Evolutionary conservation across 2,888 invertebrate genomes (phyloP), one percentile per base, ranked within the genome.

Genomic region (Drosophila nigricruria): DNA sequence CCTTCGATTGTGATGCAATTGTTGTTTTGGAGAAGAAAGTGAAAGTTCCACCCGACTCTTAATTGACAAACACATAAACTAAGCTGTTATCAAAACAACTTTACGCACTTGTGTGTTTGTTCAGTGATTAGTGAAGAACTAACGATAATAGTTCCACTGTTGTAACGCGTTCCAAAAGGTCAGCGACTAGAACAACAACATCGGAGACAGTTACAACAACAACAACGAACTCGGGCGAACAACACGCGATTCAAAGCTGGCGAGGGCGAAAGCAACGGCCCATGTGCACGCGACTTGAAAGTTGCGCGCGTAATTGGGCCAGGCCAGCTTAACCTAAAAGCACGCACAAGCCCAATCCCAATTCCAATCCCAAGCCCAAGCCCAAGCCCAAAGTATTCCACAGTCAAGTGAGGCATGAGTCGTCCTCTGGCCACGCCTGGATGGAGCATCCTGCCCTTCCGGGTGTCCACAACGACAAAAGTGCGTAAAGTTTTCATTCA

Each of bases 401-500:
- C 23, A 20, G 12, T 18, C 14, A 25, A 59, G 32, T 25, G 8
- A 62, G 34, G 12, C 54, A 88, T 92, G 82, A 81, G 82, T 63
- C 83, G 88, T 20, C 69, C 91, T 57, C 38, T 91, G 67, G 88
- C 92, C 20, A 73, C 81, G 4, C 53, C 53, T 5, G 85, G 81
- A 65, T 90, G 92, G 89, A 73, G 80, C 12, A 84, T 87, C 34
- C 74, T 93, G 63, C 92, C 93, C 25, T 89, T 91, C 38, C 91
- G 91, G 63, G 81, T 93, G 77, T 89, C 92, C 63, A 92, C 92
- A 69, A 91, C 93, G 49, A 93, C 93, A 83, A 93, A 93, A 87
- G 93, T 93, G 70, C 77, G 66, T 5, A 3, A 3, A 20, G 8
- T n/a, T 3, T 40, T 14, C 9, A 49, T 14, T 12, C 14, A 49